Base-by-base conservation (phyloP, 2,888 invertebrate species). In the Drosophila macrospina region DNA sequence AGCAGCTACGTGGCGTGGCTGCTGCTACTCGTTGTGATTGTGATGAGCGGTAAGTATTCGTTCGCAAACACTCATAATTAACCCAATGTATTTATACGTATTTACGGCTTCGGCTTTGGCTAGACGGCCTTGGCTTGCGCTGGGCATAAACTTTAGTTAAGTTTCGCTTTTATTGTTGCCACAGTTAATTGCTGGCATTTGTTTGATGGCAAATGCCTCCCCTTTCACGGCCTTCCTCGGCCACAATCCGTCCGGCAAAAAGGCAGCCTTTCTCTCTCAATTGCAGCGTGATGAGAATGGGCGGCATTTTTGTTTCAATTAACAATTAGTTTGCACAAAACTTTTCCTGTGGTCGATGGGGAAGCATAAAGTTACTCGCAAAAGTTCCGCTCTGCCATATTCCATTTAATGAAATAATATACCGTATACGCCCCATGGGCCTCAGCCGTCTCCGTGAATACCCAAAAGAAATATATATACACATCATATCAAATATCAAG, bases 21-120 rank as follows among this genome's bases (percentile, higher is more conserved):
- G 16, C 55, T 89, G 76, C 73, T 82, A 7, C 68, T 90, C 66
- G 75, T 86, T 47, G 78, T 89, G 78, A 78, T 88, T 80, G 76
- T 86, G 59, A 86, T 90, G 78, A 88, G 88, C 86, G 90, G 90
- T 90, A 89, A 90, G 90, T 89, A 64, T 60, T n/a, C 39, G 32
- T 34, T 55, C 13, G 6, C 6, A 5, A 8, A 16, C 42, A 8
- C 32, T 20, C 13, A 20, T 57, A 51, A 54, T 54, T 68, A 54
- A 24, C 26, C 15, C 26, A 34, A 32, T 56, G 16, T 62, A 67
- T 63, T 34, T 20, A 44, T 48, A 44, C 42, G 42, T 42, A 52
- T 69, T 78, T 67, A 78, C 71, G 71, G 60, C 62, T 50, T 63
- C 51, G 28, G 16, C 47, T n/a, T n/a, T 41, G 10, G 24, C 26